A percentile compares a stretch with the other conserved stretches of the same genome.
These are phyloP conservation scores for Drosophila hamatofila DNA, from an alignment of 2,888 invertebrate species.

Conservation along the genomic window DNA sequence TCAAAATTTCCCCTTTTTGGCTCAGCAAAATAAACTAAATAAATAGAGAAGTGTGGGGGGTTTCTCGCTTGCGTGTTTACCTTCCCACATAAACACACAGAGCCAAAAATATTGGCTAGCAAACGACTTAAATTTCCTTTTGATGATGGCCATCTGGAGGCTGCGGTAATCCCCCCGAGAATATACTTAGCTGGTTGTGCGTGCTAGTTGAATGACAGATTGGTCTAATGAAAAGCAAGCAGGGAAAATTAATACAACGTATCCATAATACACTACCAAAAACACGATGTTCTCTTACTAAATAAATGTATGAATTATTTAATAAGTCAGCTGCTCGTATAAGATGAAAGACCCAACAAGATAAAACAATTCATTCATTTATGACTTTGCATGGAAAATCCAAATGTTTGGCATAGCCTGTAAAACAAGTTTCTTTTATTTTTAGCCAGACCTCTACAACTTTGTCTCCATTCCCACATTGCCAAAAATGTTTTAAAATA, in stretches of 20 bases:
- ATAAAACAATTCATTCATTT: conserved; percentile 4
- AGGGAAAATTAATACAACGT: conserved; percentile 23
- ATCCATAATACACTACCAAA: conserved; percentile 34
- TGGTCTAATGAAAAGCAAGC: conserved; percentile 24
- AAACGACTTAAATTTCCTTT: conserved; percentile 64
- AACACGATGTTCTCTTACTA: neutral
- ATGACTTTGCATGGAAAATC: neutral
- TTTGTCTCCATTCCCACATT: neutral
- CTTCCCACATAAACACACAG: conserved; percentile 65
- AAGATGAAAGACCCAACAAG: conserved; percentile 5
- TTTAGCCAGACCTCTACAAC: neutral
- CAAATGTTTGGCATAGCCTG: conserved; percentile 9
- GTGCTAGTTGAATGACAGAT: conserved; percentile 19
- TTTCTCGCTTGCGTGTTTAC: conserved; percentile 64
- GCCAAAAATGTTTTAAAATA: conserved; percentile 3
- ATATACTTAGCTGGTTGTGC: conserved; percentile 14
- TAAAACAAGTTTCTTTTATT: conserved; percentile 41
- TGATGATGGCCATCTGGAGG: conserved; percentile 57
- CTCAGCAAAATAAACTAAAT: conserved; percentile 53
- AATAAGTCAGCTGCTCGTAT: conserved; percentile 1
- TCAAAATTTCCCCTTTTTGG: conserved; percentile 68
- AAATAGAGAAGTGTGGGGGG: conserved; percentile 23
- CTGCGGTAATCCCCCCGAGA: conserved; percentile 51
- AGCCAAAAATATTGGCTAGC: conserved; percentile 58
- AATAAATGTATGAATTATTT: neutral